Base-by-base conservation (phyloP, 2,888 invertebrate species). In the Eilema griseolum region DNA sequence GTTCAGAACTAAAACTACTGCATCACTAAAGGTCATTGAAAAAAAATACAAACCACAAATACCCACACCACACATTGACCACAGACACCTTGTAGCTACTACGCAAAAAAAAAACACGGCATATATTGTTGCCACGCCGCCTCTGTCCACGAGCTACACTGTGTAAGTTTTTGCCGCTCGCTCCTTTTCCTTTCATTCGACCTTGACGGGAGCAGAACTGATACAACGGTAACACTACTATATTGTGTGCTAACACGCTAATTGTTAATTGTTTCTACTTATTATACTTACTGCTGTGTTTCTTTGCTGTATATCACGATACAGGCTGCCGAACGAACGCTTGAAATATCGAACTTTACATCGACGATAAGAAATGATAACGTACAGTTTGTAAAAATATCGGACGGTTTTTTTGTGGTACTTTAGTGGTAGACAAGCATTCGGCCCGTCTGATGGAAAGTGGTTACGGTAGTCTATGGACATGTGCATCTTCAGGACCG, bases 131-230 rank as follows among this genome's bases (percentile, higher is more conserved):
- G 68, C 73, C 59, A 71, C 20, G 76, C 70, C 69, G 72, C 78
- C 85, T 90, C 84, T 86, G 72, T 73, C 33, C 23, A 3, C 20
- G 67, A 63, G 60, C 71, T 87, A 83, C 84, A 89, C 91, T 92
- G 81, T 83, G 74, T 72, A 69, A 69, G 84, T 89, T 89, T 89
- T 89, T 88, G 86, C 87, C 77, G 87, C 76, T 71, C 85, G 84
- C 81, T 88, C 90, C 88, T 90, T 93, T 93, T 92, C 95, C 94
- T 94, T 95, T 95, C 94, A 86, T 91, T 87, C 85, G 91, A 89
- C 95, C 95, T 95, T 93, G 93, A 78, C 71, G 75, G 67, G 76
- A 77, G 69, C 75, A 79, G 77, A 73, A 66, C 66, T 33, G 37
- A 76, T 74, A 74, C 83, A 84, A 78, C 81, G 77, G 74, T 75